Base-by-base conservation (phyloP, 2,888 invertebrate species). In the Orchesellides sinensis region DNA sequence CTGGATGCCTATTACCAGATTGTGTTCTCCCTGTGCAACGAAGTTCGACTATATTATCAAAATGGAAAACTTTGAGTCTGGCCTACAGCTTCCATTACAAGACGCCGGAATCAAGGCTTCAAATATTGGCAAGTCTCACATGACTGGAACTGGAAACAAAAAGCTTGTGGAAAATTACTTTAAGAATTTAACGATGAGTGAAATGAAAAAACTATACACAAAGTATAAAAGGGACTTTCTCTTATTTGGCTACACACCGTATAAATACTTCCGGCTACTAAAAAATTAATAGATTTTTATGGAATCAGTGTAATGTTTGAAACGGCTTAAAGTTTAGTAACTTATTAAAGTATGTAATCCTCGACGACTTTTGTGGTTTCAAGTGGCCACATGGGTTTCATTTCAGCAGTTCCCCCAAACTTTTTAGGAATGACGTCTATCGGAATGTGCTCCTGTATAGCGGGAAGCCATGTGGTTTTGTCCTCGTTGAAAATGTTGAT, bases 161-260 rank as follows among this genome's bases (percentile, higher is more conserved):
- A 72, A 83, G 21, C 72, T 84, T 5, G 65, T 87, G 8, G 52
- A 74, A 12, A 77, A 61, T 27, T 87, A 87, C 54, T 87, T 84
- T 52, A 70, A 73, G 23, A 85, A 83, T 49, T 56, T 87, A 17
- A 85, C 85, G 0, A 17, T 82, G 8, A 66, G 45, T 10, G 83
- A 87, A 21, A 81, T 87, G 12, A 84, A 85, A 40, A 78, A 79
- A 47, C 61, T 87, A 23, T 87, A 86, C 35, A 27, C 56, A 10
- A 85, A 84, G 45, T 87, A 87, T 56, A 85, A 86, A 72, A 47
- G 68, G 61, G 87, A 87, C 63, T 87, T 87, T 45, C 63, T 79
- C 14, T 68, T 86, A 12, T 86, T 85, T 77, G 86, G 84, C 2
- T 87, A 87, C 56, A 83, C 84, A 6, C 85, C 87, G 3, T 83